Base-by-base conservation (phyloP, 2,888 invertebrate genomes). In the Hydriomena furcata region DNA sequence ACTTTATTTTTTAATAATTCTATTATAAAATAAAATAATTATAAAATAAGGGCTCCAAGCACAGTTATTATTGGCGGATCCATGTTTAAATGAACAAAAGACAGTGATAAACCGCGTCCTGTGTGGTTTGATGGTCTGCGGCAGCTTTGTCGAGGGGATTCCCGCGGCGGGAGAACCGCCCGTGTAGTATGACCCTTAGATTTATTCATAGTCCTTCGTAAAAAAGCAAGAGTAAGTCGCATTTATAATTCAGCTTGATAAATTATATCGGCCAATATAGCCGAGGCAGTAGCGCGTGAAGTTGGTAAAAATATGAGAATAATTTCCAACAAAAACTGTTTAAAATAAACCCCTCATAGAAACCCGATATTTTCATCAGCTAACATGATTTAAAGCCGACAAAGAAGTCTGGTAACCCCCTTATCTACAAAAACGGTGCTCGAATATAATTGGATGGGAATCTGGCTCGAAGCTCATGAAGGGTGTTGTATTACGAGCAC, bases 281-380 rank as follows among this genome's bases (percentile, higher is more conserved):
- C 20, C 12, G 8, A 13, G 7, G 10, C 38, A 32, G 10, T 23
- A 12, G 21, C 7, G 30, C 24, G 13, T 41, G 23, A 24, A 41
- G 32, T 41, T 41, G 24, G 8, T 31, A 31, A 8, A 41, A 41
- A 32, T 24, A 32, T 31, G 17, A 34, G 28, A 25, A n/a, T n/a
- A n/a, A 43, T 43, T 23, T 6, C 34, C 10, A 10, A 4, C 7
- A 35, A 30, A 38, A 38, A 13, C 36, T 24, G 30, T 37, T 35
- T 17, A 44, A 45, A 32, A 43, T 27, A 34, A 35, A 36, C 10
- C 23, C 23, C 44, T 17, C 31, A 45, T 23, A 23, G 31, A 37
- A 38, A 31, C 31, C 31, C 24, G 23, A 45, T 37, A 45, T 45
- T 45, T 45, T 45, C 45, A 31, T 31, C 37, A 45, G 37, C 37